phyloP scores from a whole-genome alignment of 2,888 invertebrate species.

The Cantharis lateralis region DNA sequence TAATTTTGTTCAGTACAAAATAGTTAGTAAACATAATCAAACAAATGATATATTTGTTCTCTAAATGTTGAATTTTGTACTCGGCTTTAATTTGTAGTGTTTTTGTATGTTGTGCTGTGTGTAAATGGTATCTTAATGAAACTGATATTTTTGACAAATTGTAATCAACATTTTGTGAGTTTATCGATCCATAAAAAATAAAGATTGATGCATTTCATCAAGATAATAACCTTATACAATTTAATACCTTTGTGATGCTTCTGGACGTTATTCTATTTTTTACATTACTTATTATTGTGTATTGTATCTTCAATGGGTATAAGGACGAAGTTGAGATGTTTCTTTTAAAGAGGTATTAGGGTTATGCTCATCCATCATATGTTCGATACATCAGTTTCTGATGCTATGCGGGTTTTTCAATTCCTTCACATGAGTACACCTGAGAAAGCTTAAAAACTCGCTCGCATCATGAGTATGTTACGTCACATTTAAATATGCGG shows the following conservation, averaged over 20 bases:
- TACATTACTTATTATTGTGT: background rate
- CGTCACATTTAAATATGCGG: background rate
- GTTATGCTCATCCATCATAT: constrained; percentile 37
- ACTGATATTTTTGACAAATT: background rate
- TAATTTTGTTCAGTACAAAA: no score
- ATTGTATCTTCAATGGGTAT: background rate
- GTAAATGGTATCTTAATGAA: no score
- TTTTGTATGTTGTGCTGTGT: no score
- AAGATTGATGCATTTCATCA: background rate
- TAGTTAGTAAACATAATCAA: no score
- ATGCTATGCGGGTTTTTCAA: constrained; percentile 4
- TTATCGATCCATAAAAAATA: background rate
- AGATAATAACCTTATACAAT: constrained; percentile 4
- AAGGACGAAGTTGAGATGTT: constrained; percentile 8
- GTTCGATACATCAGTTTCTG: constrained; percentile 35
- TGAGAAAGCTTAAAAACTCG: background rate
- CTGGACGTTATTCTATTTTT: constrained; percentile 2
- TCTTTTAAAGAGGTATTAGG: constrained; percentile 26
- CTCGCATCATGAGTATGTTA: background rate
- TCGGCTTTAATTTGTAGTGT: no score
- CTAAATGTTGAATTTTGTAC: no score
- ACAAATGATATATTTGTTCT: no score
- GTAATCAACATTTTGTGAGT: background rate
- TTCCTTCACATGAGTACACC: constrained; percentile 1
- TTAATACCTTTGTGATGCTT: constrained; percentile 2